phyloP scores from a whole-genome alignment of 2,888 invertebrate species.

The Ophion slaviceki region DNA sequence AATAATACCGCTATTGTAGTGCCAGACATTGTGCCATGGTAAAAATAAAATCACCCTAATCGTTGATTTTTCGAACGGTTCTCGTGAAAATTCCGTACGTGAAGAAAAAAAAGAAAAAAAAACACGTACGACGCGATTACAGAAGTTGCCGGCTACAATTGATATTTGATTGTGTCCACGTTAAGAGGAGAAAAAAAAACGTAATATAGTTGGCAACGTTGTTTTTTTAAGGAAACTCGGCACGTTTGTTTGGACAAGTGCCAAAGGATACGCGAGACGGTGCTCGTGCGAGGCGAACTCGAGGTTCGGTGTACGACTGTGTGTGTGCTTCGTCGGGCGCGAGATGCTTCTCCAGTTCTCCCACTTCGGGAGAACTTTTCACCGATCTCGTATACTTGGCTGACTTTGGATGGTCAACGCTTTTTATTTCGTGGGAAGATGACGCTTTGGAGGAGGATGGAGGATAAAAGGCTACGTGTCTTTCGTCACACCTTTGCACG shows the following conservation, averaged over 20 bases:
- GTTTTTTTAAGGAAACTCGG: neutral
- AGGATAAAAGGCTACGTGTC: neutral
- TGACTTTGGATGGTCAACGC: neutral
- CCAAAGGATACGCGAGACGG: neutral
- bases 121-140: neutral
- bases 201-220: neutral
- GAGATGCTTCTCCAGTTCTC: neutral
- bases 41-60: neutral
- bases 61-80: neutral
- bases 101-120: neutral
- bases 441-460: neutral
- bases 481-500: neutral
- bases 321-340: neutral
- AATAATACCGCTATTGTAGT: constrained; percentile 55
- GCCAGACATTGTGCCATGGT: constrained; percentile 62
- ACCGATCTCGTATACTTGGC: neutral
- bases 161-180: neutral
- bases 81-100: neutral
- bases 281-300: neutral
- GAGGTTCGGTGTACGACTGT: neutral
- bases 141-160: neutral
- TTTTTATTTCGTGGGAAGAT: neutral
- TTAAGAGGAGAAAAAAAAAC: neutral
- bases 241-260: neutral
- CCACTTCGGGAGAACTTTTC: neutral